Evolutionary conservation across 2,797 vertebrate species (phyloP), one percentile per base, ranked within the genome.

Genomic region (Remorina albescens): DNA sequence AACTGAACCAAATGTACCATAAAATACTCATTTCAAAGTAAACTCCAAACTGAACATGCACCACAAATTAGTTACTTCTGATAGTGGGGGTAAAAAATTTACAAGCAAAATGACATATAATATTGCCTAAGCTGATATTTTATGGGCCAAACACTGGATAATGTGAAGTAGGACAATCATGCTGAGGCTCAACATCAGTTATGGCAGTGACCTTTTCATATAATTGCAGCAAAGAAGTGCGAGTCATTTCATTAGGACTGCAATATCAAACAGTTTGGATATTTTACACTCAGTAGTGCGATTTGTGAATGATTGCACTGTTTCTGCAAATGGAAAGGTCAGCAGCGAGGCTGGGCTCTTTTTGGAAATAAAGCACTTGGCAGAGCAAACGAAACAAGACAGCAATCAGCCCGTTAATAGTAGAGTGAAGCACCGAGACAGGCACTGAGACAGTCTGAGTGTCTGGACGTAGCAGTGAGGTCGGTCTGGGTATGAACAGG

Each of bases 191-290:
- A 80, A 75, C 87, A 88, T 89, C 89, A 76, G 85, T 92, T 89
- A 90, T 88, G 86, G 74, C 74, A 15, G 68, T 91, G 91, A 93
- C 88, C 89, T 91, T 92, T 92, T 82, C 80, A 68, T 67, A 88
- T 90, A 89, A 91, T 92, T 90, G 87, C 82, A 70, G 80, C 83
- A 86, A 86, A 90, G 85, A 78, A 87, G 83, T 81, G 81, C 7
- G 47, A 86, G 86, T 80, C 77, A 61, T 93, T 93, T 91, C 88
- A 90, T 90, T 90, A 91, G 82, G 70, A 50, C 64, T 15, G 74
- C 81, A 34, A 80, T 90, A 89, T 85, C 88, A 91, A 88, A 89
- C 83, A 60, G 77, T 88, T 91, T 80, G 86, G 89, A 89, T 89
- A 89, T 88, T 87, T 89, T 80, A 86, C 84, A 85, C 83, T 80